A percentile compares a stretch with the other conserved stretches of the same genome.
Conservation (phyloP, 1,140 invertebrate genomes). For the Anadara kagoshimensis region DNA sequence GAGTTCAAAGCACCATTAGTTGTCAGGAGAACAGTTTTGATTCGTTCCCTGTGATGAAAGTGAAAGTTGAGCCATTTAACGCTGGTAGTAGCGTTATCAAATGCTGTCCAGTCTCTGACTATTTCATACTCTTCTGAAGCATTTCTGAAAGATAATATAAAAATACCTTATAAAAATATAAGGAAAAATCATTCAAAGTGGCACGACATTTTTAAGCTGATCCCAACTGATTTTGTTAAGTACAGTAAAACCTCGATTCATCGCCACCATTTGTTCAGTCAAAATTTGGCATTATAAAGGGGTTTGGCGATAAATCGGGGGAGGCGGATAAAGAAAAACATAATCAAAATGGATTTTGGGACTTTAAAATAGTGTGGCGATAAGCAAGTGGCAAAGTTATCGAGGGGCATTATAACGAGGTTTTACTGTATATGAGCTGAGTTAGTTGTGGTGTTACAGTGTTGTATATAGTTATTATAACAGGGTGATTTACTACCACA, state of each 20-base stretch:
- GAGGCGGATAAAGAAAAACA: too few species aligned
- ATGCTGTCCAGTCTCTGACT: constrained; percentile 36
- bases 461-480: too few species aligned
- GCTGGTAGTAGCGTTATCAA: constrained; percentile 19
- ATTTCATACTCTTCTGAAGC: constrained; percentile 20
- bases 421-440: constrained; percentile 10
- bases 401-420: too few species aligned
- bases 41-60: constrained; percentile 47
- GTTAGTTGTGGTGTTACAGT: too few species aligned
- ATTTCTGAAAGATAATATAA: constrained; percentile 20
- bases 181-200: constrained; percentile 24
- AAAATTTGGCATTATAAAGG: too few species aligned
- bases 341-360: too few species aligned
- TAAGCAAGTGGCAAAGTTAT: too few species aligned
- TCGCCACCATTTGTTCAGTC: too few species aligned
- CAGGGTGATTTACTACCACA: too few species aligned
- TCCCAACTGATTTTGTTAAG: constrained; percentile 41
- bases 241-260: too few species aligned
- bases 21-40: constrained; percentile 40
- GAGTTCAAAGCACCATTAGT: constrained; percentile 52
- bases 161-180: constrained; percentile 1
- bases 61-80: constrained; percentile 49
- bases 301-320: too few species aligned
- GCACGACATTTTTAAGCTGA: constrained; percentile 43
- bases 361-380: too few species aligned